Conservation (phyloP, 2,113 vertebrate species). For the Girardinichthys multiradiatus region DNA sequence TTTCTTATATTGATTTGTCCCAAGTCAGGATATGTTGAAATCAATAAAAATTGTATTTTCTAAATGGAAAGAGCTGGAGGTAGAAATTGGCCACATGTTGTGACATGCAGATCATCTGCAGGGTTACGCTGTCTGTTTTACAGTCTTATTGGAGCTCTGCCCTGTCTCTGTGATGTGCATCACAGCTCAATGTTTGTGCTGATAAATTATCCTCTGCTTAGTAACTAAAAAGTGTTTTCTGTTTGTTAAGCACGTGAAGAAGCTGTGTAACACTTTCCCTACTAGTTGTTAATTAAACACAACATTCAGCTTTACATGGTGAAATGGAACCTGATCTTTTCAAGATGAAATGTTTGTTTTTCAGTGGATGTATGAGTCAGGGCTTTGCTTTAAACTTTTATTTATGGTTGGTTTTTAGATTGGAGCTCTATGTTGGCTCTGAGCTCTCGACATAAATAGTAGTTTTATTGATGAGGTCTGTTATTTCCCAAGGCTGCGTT, state of each 20-base stretch:
- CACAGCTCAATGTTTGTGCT: constrained; percentile 47
- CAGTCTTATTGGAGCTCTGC: constrained; percentile 30
- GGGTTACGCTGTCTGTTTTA: constrained; percentile 38
- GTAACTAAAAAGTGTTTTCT: constrained; percentile 34
- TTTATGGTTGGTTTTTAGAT: constrained; percentile 45
- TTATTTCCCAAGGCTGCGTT: constrained; percentile 48
- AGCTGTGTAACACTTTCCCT: constrained; percentile 27
- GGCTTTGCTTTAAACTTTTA: constrained; percentile 28
- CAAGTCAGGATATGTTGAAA: constrained; percentile 61
- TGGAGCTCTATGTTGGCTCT: constrained; percentile 32
- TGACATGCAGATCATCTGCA: constrained; percentile 44
- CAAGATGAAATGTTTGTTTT: constrained; percentile 17
- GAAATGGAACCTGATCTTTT: constrained; percentile 33
- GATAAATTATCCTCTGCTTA: constrained; percentile 60
- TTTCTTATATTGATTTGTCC: constrained; percentile 44
- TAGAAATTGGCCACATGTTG: constrained; percentile 48
- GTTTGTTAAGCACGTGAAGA: constrained; percentile 32
- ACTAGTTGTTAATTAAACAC: constrained; percentile 15
- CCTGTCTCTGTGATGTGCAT: constrained; percentile 27
- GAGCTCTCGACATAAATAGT: constrained; percentile 57
- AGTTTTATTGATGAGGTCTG: constrained; percentile 63
- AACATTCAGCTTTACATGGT: background rate
- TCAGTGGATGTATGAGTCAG: constrained; percentile 24
- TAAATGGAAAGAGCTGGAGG: constrained; percentile 62
- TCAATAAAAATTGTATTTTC: constrained; percentile 69